Evolutionary conservation across 2,797 vertebrate genomes (phyloP).

Genomic region (Clarias laeviceps): DNA sequence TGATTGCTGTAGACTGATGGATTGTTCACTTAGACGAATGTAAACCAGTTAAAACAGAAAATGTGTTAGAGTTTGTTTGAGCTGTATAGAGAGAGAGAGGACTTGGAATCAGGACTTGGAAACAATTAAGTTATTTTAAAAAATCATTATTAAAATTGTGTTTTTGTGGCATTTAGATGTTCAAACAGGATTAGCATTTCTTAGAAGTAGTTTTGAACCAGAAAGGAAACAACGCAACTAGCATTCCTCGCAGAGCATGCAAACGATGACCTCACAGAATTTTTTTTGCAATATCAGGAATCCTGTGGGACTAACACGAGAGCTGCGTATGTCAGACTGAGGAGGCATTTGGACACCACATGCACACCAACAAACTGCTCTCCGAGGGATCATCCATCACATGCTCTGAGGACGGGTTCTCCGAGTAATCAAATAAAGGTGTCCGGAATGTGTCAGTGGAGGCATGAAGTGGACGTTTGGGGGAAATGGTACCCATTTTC

Average conservation of each 20-base stretch:
- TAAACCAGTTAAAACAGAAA: not conserved
- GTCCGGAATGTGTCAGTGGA: not conserved
- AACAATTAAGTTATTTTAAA: not conserved
- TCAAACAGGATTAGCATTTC: not conserved
- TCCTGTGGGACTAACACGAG: not conserved
- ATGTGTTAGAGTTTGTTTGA: not conserved
- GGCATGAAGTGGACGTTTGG: not conserved
- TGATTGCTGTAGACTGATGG: not conserved
- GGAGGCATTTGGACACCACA: constrained; percentile 18
- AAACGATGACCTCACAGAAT: not conserved
- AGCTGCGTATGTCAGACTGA: not conserved
- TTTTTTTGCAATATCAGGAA: not conserved
- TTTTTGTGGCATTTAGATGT: not conserved
- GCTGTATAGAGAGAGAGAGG: not conserved
- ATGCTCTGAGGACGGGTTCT: not conserved
- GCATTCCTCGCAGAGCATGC: not conserved
- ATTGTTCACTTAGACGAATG: not conserved
- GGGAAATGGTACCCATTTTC: not conserved
- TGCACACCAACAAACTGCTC: not conserved
- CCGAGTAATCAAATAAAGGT: constrained; percentile 1
- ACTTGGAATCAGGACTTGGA: not conserved
- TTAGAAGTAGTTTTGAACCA: not conserved
- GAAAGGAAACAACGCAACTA: not conserved
- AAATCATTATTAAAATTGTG: not conserved
- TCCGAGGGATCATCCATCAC: constrained; percentile 6